Evolutionary conservation across 2,888 invertebrate genomes (phyloP), one percentile per base, ranked within the genome.

Genomic region (Oligia latruncula): DNA sequence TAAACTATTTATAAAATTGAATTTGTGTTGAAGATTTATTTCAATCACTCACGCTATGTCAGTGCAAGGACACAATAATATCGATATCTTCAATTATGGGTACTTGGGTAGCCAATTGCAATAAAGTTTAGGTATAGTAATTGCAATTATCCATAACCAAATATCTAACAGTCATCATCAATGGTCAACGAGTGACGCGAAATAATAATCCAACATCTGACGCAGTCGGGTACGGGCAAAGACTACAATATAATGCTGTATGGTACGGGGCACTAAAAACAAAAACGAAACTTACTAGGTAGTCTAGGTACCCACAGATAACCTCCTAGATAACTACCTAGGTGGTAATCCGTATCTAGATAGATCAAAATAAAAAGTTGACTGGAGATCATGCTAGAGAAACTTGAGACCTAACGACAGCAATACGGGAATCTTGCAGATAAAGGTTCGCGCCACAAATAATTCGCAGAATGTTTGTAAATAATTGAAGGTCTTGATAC

Each of bases 1-100:
- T 65, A 86, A 72, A 83, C 67, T 82, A 81, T 85, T 84, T 87
- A 87, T 80, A 77, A 81, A 60, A 79, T 23, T 74, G 15, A n/a
- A 55, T 75, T 83, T 73, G 29, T 74, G 62, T 70, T 82, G 49
- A 70, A 70, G 6, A 23, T 82, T 71, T 81, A 76, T 83, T 83
- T 62, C 11, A 6, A 46, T 58, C 17, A 55, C 40, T 62, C 77
- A 81, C 46, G 75, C 58, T n/a, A 35, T 29, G 11, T 62, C 29
- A 58, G 46, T 64, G 35, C 58, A 80, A 80, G 5, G 49, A 80
- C 35, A 58, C 52, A 43, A 46, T 60, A 49, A 49, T 80, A 66
- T 60, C 17, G 2, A 52, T 20, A 35, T 65, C 35, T 35, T 67
- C 3, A 43, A 62, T 35, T 43, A 35, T 49, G 20, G 17, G 29